phyloP scores from a whole-genome alignment of 2,888 invertebrate species.

The Eustalomyia histrio region DNA sequence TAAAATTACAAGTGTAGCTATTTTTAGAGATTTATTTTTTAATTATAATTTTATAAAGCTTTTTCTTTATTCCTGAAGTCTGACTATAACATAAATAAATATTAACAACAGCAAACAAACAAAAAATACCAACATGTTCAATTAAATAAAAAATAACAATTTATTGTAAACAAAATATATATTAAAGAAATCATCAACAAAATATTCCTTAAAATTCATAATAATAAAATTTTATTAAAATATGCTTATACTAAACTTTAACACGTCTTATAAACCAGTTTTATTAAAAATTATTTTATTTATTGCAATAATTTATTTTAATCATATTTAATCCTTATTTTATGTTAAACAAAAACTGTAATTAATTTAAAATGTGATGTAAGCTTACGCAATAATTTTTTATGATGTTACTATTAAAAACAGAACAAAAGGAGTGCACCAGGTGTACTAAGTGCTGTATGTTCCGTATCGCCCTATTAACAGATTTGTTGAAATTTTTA shows the following conservation, averaged over 20 bases:
- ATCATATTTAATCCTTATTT: conserved; percentile 13
- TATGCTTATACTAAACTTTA: neutral
- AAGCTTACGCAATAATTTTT: conserved; percentile 60
- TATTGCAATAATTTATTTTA: conserved; percentile 10
- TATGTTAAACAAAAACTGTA: conserved; percentile 17
- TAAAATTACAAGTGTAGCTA: neutral
- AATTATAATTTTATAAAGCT: conserved; percentile 41
- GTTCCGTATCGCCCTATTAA: no score
- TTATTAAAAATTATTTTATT: neutral
- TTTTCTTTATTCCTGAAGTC: conserved; percentile 52
- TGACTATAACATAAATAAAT: conserved; percentile 44
- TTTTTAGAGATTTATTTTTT: conserved; percentile 30
- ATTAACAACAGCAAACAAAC: conserved; percentile 19
- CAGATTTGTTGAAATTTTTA: no score
- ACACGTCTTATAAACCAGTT: neutral
- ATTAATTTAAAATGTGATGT: conserved; percentile 54
- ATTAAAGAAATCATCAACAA: neutral
- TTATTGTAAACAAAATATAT: neutral
- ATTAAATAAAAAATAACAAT: conserved; percentile 19
- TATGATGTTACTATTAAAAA: conserved; percentile 23
- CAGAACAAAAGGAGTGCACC: no score
- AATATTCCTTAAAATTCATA: neutral
- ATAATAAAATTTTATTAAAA: neutral
- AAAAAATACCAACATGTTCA: conserved; percentile 12
- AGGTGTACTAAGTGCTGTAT: no score